Conservation (phyloP, 23 tunicate genomes). For the Styela clava region DNA sequence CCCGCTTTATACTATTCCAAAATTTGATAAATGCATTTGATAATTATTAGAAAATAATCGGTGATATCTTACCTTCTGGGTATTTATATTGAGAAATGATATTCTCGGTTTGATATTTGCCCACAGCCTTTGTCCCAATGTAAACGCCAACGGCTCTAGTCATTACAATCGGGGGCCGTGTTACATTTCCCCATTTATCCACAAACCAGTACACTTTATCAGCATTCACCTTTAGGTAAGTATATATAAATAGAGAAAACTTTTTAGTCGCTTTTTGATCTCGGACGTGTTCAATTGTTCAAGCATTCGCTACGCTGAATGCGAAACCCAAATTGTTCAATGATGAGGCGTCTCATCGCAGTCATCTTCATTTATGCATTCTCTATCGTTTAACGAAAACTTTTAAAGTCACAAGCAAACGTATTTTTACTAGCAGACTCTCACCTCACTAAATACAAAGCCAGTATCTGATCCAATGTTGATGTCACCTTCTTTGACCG, state of each 20-base stretch:
- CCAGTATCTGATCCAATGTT: slow-evolving; percentile 67
- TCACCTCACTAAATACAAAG: slow-evolving; percentile 81
- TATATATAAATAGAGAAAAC: no score
- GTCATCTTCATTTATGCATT: no score
- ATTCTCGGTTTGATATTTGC: background rate
- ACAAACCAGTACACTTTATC: slow-evolving; percentile 18
- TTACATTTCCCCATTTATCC: background rate
- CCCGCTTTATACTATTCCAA: background rate
- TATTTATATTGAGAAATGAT: background rate
- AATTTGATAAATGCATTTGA: background rate
- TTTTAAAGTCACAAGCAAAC: no score
- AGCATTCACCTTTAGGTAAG: slow-evolving; percentile 21
- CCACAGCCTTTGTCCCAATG: slow-evolving; percentile 16
- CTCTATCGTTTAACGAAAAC: no score
- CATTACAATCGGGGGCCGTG: background rate
- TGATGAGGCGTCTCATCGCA: no score
- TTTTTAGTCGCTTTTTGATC: no score
- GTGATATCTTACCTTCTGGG: background rate
- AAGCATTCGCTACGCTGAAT: no score
- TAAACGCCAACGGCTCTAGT: slow-evolving; percentile 1
- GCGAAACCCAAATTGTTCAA: no score
- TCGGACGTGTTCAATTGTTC: no score
- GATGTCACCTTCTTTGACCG: slow-evolving; percentile 78
- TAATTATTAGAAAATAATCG: background rate
- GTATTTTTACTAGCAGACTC: no score